These are phyloP conservation scores for Rhagonycha lutea DNA, from an alignment of 2,888 invertebrate genomes.

Conservation along the genomic window DNA sequence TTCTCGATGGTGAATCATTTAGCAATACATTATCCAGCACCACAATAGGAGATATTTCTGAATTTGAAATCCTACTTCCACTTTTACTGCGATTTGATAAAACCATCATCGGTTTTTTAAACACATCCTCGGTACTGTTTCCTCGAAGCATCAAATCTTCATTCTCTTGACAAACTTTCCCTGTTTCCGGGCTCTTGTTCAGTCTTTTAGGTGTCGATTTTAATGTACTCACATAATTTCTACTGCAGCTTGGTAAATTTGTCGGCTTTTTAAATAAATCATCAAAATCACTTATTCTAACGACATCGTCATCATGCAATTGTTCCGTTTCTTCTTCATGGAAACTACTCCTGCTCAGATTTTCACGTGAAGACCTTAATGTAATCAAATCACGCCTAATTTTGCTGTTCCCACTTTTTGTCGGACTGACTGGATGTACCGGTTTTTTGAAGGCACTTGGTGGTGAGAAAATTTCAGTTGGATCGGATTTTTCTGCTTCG, in stretches of 20 bases:
- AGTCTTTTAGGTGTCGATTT: neutral
- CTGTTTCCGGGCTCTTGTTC: neutral
- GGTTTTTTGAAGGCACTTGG: too few species aligned
- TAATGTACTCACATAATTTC: neutral
- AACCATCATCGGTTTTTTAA: neutral
- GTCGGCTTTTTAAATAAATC: neutral
- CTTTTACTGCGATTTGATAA: neutral
- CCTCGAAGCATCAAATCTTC: neutral
- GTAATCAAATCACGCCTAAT: too few species aligned
- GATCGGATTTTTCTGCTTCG: neutral
- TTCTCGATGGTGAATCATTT: neutral
- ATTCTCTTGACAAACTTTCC: neutral
- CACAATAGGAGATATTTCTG: neutral
- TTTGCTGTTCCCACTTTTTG: too few species aligned
- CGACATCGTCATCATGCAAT: neutral
- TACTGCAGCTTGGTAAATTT: neutral
- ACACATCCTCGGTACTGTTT: neutral
- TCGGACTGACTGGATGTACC: too few species aligned
- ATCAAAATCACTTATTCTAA: neutral
- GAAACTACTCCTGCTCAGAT: too few species aligned
- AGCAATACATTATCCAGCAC: neutral
- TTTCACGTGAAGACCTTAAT: too few species aligned
- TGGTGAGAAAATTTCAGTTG: too few species aligned
- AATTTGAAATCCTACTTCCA: neutral
- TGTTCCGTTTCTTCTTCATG: neutral